Base-by-base conservation (phyloP, 2,797 vertebrate genomes). In the Setipinna tenuifilis region DNA sequence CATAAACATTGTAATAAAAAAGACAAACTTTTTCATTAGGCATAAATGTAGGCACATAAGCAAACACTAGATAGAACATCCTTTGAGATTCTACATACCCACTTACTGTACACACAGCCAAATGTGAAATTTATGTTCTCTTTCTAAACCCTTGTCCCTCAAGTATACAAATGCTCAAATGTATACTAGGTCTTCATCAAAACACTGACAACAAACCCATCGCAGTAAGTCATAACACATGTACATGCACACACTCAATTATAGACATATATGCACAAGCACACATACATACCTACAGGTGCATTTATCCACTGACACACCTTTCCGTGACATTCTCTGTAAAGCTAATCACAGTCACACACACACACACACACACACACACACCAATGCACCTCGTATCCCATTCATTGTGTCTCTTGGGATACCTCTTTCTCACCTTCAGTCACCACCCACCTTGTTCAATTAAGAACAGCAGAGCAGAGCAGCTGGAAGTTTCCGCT, bases 401-500 rank as follows among this genome's bases (percentile, higher is more conserved):
- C 2, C 35, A 78, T 31, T 41, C 71, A 9, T 7, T 78, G 35
- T 61, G 31, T 41, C 35, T 28, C 28, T 41, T 6, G 28, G 31
- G 58, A 68, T 54, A 58, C 28, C 11, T 86, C 62, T 41, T 54
- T 19, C 62, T 62, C 82, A 83, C 59, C 28, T 84, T 44, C 19
- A 86, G 57, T 50, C 71, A 65, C 54, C 71, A 62, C 57, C 44
- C 46, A 57, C 59, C 2, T n/a, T 84, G 9, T 84, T 65, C 58
- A 71, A 86, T 83, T 46, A 84, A 68, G 28, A 28, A 19, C 48
- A 25, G 65, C 75, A n/a, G 75, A 21, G 31, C 31, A 35, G 6
- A 78, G 71, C 71, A 78, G 71, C 71, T 44, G 71, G 6, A 78
- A 31, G 31, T 1, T 16, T 1, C 23, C 2, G 25, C 65, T 28